phyloP scores from a whole-genome alignment of 2,888 invertebrate genomes.

The Athripsodes cinereus region DNA sequence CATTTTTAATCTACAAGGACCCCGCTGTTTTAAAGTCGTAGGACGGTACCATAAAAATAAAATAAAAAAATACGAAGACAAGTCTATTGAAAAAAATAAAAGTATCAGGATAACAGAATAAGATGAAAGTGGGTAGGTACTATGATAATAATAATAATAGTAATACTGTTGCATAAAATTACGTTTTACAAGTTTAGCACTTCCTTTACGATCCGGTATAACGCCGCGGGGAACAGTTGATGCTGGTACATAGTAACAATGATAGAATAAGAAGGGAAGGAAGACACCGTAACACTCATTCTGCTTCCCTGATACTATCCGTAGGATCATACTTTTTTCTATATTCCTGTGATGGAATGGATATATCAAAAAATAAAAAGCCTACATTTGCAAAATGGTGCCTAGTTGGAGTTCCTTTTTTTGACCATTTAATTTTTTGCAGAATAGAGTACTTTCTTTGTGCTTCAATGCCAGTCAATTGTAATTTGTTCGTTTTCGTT shows the following conservation, averaged over 20 bases:
- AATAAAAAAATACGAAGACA: slow-evolving; percentile 2
- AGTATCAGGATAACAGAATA: slow-evolving; percentile 11
- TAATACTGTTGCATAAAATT: slow-evolving; percentile 26
- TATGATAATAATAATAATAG: slow-evolving; percentile 4
- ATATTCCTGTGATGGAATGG: no score
- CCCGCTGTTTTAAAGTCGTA: slow-evolving; percentile 10
- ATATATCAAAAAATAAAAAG: no score
- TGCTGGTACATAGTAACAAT: no score
- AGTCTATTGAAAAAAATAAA: no score
- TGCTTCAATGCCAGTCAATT: no score
- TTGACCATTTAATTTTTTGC: no score
- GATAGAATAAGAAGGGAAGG: slow-evolving; percentile 9
- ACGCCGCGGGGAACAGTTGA: slow-evolving; percentile 17
- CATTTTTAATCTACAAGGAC: slow-evolving; percentile 25
- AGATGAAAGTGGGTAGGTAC: neutral
- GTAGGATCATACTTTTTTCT: slow-evolving; percentile 11
- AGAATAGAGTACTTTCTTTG: no score
- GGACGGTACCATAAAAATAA: neutral
- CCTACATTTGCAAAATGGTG: no score
- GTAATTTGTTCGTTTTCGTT: no score
- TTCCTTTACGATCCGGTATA: slow-evolving; percentile 26
- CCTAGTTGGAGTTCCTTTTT: no score
- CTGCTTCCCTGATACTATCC: slow-evolving; percentile 11
- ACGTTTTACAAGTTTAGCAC: slow-evolving; percentile 29
- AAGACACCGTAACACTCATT: slow-evolving; percentile 13